Base-by-base conservation (phyloP, 2,888 invertebrate genomes). In the Danaus chrysippus region DNA sequence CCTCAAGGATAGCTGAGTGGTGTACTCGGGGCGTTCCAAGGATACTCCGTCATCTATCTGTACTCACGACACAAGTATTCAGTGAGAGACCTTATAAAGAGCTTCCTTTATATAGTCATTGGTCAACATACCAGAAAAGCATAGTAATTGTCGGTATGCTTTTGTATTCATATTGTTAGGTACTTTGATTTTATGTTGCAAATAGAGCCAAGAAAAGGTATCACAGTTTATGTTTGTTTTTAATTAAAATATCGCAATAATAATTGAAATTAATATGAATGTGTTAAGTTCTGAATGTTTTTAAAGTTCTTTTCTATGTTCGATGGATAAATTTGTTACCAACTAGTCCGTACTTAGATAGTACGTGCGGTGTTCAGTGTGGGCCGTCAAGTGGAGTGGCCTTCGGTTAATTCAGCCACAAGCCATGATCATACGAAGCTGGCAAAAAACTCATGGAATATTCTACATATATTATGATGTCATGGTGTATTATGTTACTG, bases 401-500 rank as follows among this genome's bases (percentile, higher is more conserved):
- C 67, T 66, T 68, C 63, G 60, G 42, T 44, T 58, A 43, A 59
- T 61, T 58, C 58, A 58, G 57, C 64, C 15, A 49, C 42, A 42
- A 52, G 58, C 55, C 34, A 60, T 42, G 56, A 58, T 71, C 68
- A 73, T 71, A 72, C 73, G 68, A 74, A 68, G 70, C 65, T 71
- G 70, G 81, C 82, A 87, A 87, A 89, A 87, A 88, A 76, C 76
- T 66, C 65, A 80, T 84, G 87, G 87, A 87, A 89, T 86, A 84
- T 86, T 84, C 83, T 83, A 71, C 78, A 76, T 81, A 79, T 80
- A 73, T 84, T 84, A 87, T 89, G 88, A 89, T 86, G 86, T 88
- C 88, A 89, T 87, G 86, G 83, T 78, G 84, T 82, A 83, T 88
- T 84, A 83, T 81, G 88, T 88, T 86, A 87, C 86, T 74, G 78